Conservation (phyloP, 2,113 vertebrate species). For the Tiliqua scincoides region DNA sequence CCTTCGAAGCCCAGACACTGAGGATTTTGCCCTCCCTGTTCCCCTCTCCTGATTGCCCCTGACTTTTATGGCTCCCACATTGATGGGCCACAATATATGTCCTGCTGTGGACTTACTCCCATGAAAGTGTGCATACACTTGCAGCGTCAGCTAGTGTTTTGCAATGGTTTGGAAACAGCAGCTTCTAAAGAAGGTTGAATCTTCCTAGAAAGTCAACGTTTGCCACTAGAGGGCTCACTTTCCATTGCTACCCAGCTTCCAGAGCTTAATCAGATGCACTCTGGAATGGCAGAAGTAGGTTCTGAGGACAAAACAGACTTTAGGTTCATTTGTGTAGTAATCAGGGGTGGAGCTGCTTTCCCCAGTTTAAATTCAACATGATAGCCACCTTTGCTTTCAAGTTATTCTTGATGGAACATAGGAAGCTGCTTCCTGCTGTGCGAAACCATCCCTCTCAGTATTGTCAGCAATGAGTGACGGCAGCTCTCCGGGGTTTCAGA, state of each 20-base stretch:
- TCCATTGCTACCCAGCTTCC: not conserved
- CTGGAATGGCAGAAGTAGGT: not conserved
- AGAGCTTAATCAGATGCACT: not conserved
- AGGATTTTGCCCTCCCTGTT: too few relatives aligned
- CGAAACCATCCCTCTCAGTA: too few relatives aligned
- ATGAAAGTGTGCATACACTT: not conserved
- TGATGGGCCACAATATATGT: too few relatives aligned
- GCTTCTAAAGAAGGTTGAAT: not conserved
- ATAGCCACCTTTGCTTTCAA: not conserved
- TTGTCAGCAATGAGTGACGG: too few relatives aligned
- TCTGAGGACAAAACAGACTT: not conserved
- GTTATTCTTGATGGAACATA: not conserved
- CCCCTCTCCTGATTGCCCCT: too few relatives aligned
- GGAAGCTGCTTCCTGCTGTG: too few relatives aligned
- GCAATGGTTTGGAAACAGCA: not conserved
- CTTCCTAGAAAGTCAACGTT: not conserved
- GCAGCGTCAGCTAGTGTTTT: not conserved
- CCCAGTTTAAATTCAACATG: not conserved
- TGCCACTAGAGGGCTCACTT: slow-evolving; percentile 8
- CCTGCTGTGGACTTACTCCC: too few relatives aligned
- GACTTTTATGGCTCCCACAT: too few relatives aligned
- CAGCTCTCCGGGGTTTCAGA: too few relatives aligned
- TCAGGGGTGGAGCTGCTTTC: not conserved
- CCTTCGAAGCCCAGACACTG: too few relatives aligned
- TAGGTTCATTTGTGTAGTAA: rapidly evolving